Base-by-base conservation (phyloP, 2,888 invertebrate genomes). In the Pantelozetes paolii region DNA sequence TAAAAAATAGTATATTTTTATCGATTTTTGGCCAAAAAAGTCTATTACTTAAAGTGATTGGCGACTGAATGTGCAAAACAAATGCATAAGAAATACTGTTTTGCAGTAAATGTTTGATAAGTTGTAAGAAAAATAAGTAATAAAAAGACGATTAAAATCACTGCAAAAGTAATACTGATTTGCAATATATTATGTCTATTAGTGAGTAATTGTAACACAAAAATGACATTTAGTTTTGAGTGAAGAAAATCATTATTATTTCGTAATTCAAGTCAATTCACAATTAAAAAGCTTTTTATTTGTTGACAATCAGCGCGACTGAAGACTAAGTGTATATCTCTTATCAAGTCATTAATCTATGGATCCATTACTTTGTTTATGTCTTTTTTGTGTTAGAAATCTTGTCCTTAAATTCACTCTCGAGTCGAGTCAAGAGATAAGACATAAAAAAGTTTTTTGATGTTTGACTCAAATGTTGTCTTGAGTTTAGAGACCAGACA, bases 261-360 rank as follows among this genome's bases (percentile, higher is more conserved):
- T 30, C 15, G n/a, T n/a, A n/a, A n/a, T 28, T 30, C 5, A 59
- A 59, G 28, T 28, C 8, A 30, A 15, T 2, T 9, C 30, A 59
- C 57, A 59, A 59, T 59, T 59, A 59, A 59, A 59, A 50, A 20
- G 23, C 20, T 50, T 20, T 50, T 50, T 20, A 3, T 50, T 20
- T 8, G 2, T 15, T 45, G 18, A 15, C 45, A 50, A 23, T 50
- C n/a, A 50, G 20, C 40, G 6, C 40, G 13, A 9, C 6, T 18
- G 45, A 50, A 23, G 50, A 30, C 28, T 59, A 57, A 59, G 59
- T 23, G 28, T 30, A 36, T 36, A 30, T 36, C 32, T 64, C 64
- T 36, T 64, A 64, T 64, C 64, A 64, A 64, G 64, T 64, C 64
- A 64, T 64, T 64, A 64, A 64, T 64, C 64, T 30, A 2, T 40